phyloP scores from a whole-genome alignment of 2,797 vertebrate species.

The Cuniculus paca region DNA sequence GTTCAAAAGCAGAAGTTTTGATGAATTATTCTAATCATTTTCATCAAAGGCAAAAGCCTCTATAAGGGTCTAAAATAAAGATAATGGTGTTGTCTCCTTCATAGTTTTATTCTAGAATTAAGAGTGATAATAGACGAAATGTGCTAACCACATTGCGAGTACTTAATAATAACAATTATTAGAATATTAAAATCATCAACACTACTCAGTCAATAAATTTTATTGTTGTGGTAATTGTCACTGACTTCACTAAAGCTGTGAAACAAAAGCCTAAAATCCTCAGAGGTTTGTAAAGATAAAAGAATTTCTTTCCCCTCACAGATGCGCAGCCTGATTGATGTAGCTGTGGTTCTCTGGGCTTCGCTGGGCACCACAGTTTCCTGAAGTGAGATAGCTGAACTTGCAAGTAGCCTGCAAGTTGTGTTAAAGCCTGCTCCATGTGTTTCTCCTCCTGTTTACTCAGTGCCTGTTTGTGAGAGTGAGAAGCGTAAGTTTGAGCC shows the following conservation, averaged over 20 bases:
- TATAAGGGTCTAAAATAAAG: neutral
- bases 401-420: neutral
- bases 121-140: neutral
- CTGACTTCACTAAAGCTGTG: neutral
- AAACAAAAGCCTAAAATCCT: neutral
- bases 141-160: neutral
- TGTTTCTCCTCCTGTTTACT: neutral
- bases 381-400: neutral
- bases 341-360: neutral
- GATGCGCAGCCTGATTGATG: neutral
- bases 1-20: slow-evolving; percentile 24
- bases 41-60: slow-evolving; percentile 23
- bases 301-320: neutral
- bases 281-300: neutral
- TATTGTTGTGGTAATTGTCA: neutral
- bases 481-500: neutral
- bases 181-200: slow-evolving; percentile 22
- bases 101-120: slow-evolving; percentile 44
- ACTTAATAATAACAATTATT: neutral
- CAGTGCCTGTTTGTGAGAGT: neutral
- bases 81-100: neutral
- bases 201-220: neutral
- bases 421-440: neutral
- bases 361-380: neutral
- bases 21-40: slow-evolving; percentile 59